Evolutionary conservation across 2,888 invertebrate species (phyloP), one percentile per base, ranked within the genome.

Genomic region (Diarsia brunnea): DNA sequence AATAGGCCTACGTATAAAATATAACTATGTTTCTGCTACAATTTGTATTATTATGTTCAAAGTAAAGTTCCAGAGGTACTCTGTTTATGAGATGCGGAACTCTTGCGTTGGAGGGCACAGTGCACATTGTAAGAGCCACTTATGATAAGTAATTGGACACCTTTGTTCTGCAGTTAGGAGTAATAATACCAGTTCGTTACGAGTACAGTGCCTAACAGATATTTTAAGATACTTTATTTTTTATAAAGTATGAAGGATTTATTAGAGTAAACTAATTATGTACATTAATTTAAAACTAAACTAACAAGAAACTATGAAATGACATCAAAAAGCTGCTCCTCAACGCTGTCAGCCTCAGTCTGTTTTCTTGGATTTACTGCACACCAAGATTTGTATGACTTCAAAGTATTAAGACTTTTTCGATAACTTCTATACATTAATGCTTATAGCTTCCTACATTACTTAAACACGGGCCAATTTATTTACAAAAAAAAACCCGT

Each of bases 131-230:
- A 69, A 71, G 27, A 75, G 43, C 53, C 85, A 82, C 69, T 81
- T 66, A 67, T 64, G 68, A 58, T 75, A 67, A 67, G 81, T 82
- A 81, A 82, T 82, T 82, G 85, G 82, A 82, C 66, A 72, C 66
- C 71, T 84, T 85, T 85, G 85, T 82, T 84, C 76, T 66, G 69
- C 47, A 71, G 60, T 81, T 55, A 74, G 31, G 27, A 75, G 64
- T 68, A 70, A 81, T 68, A 60, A 65, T 68, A 61, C 63, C 51
- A 45, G 66, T 80, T 84, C 11, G 66, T 73, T 47, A 47, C 68
- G 61, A 71, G 38, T 58, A 69, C 31, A 82, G 12, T 27, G 24
- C 24, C 19, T 19, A 16, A 75, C 65, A n/a, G 31, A 45, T 21
- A 53, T 27, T n/a, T 63, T 63, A 24, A 82, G n/a, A 12, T n/a